Base-by-base conservation (phyloP, 37 sponge, comb jelly and placozoan genomes). In the Amphimedon queenslandica region DNA sequence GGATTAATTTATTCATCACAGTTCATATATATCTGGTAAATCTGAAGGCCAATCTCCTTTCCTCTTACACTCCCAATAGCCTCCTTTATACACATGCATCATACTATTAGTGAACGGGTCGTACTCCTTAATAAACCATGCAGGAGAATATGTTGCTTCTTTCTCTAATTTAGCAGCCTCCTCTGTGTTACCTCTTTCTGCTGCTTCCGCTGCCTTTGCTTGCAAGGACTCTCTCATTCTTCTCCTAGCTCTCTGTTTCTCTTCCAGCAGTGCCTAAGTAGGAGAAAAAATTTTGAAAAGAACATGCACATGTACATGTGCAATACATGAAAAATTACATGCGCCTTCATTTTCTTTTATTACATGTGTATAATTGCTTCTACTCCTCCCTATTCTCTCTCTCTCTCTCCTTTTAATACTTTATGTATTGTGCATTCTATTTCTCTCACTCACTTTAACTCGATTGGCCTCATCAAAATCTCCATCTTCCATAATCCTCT, bases 31-130 rank as follows among this genome's bases (percentile, higher is more conserved):
- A 13, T 47, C 53, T 47, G 53, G 8, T 13, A 47, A 47, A 47
- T 8, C 13, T 47, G 8, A 18, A 8, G 13, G 8, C 53, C 53
- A 86, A 36, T 86, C 57, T n/a, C 71, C 71, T 6, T 53, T 77
- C 37, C 57, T 40, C 66, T 95, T 95, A n/a, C 73, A 65, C 64
- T 96, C 96, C 96, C 96, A 96, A 67, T 96, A 96, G 4, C 93
- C 93, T 55, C 96, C 96, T 58, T 82, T 82, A 72, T 96, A 96
- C 40, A 63, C 77, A 41, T 96, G 88, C 53, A 84, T 63, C 81
- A 89, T 84, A 2, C 83, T 67, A 67, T 82, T 82, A 1, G 87
- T 77, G 32, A 73, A 63, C 1, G 80, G 84, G 66, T 96, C 96
- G 57, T 73, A 87, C 43, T 83, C 81, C 27, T 92, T 92, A 60